These are phyloP conservation scores for Megaceryle torquata DNA, from an alignment of 2,113 vertebrate genomes.

Conservation along the genomic window DNA sequence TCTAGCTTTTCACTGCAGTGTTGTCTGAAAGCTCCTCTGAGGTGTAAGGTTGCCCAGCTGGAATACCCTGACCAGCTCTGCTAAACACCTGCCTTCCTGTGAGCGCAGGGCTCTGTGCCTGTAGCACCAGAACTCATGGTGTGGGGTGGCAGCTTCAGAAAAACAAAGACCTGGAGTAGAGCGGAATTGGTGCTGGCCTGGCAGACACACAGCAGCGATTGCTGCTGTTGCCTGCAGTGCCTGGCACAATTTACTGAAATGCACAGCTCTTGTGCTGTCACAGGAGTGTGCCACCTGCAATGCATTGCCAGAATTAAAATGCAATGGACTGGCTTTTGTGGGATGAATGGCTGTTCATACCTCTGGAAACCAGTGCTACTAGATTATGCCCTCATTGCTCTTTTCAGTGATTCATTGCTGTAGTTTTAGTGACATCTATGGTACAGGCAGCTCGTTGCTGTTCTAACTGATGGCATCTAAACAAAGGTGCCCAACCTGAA, in stretches of 20 bases:
- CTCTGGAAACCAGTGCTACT: background rate
- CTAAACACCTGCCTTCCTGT: background rate
- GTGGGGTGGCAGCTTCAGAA: background rate
- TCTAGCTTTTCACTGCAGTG: background rate
- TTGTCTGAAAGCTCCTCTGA: background rate
- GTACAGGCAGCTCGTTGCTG: background rate
- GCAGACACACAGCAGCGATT: background rate
- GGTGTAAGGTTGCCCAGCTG: background rate
- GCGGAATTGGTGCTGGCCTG: background rate
- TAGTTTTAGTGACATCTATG: background rate
- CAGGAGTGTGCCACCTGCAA: background rate
- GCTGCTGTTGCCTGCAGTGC: background rate
- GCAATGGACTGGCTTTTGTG: background rate
- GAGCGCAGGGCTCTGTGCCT: background rate
- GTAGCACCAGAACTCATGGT: accelerated
- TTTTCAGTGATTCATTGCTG: accelerated
- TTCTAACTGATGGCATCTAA: background rate
- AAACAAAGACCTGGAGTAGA: background rate
- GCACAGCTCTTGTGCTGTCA: background rate
- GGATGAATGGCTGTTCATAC: background rate
- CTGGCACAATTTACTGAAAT: background rate
- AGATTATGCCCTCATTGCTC: background rate
- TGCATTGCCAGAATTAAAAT: background rate
- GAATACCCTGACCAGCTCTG: background rate
- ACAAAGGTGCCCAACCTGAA: background rate